Conservation (phyloP, 2,113 vertebrate genomes). For the Neopipo cinnamomea region DNA sequence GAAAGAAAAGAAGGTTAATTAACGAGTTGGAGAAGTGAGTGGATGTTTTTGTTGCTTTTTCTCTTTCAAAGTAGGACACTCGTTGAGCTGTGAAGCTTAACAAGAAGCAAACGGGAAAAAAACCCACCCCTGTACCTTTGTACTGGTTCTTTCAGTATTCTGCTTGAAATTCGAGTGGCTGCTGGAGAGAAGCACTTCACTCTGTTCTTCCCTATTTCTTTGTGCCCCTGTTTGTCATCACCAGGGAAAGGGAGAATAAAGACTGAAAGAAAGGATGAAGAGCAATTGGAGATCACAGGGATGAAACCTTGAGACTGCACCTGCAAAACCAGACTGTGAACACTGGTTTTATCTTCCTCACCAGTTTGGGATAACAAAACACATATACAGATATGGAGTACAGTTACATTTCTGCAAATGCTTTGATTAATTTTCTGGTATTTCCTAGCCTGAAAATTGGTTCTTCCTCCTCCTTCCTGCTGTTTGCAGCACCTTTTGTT, state of each 20-base stretch:
- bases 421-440: not conserved
- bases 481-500: constrained; percentile 11
- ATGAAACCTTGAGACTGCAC: constrained; percentile 23
- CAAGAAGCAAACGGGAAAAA: not conserved
- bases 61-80: constrained; percentile 17
- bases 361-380: constrained; percentile 34
- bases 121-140: not conserved
- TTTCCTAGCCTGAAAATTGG: not conserved
- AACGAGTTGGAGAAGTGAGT: not conserved
- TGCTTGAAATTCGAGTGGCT: constrained; percentile 61
- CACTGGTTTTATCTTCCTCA: constrained; percentile 65
- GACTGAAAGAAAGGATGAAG: constrained; percentile 42
- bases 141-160: constrained; percentile 35
- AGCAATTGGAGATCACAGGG: constrained; percentile 46
- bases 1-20: not conserved
- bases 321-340: constrained; percentile 56
- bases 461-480: not conserved
- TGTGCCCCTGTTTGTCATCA: constrained; percentile 55
- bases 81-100: constrained; percentile 47
- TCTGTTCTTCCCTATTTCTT: constrained; percentile 49
- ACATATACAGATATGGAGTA: not conserved
- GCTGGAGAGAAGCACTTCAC: constrained; percentile 48
- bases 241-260: constrained; percentile 27
- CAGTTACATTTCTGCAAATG: not conserved
- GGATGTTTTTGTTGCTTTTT: not conserved